Evolutionary conservation across 2,888 invertebrate genomes (phyloP), one percentile per base, ranked within the genome.

Genomic region (Bruchidius siliquastri): DNA sequence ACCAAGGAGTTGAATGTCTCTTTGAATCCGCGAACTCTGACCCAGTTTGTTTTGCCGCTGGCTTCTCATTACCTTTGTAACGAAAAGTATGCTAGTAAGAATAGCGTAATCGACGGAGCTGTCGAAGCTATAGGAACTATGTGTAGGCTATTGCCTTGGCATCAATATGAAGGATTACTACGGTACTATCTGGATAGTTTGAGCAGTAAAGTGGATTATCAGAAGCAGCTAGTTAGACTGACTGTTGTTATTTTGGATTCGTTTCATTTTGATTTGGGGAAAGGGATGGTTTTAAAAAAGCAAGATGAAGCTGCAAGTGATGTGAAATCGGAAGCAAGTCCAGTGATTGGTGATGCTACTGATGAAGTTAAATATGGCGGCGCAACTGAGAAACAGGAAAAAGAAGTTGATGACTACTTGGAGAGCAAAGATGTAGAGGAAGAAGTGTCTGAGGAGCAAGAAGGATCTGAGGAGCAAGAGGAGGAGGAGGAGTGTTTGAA

Each of bases 251-350:
- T 98, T 76, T 88, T 98, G 77, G 96, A 98, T 84, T 92, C 94
- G 0, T 98, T 98, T 83, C 98, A 98, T 87, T 98, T 94, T 85
- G 95, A 98, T 87, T 88, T 98, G 71, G 90, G 90, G 0, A 92
- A 92, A 83, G 90, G 89, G 22, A 69, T 71, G n/a, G 71, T 67
- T 67, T 13, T 32, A 20, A 20, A 71, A 32, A 69, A 68, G 30
- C 20, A 70, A 10, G 30, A 72, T 32, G 32, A 22, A 32, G 49
- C 66, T 67, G 49, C 67, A 20, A 71, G 82, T 74, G 82, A 75
- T 30, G 77, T 74, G 18, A 78, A 79, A 0, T 84, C 83, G 22
- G 80, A 83, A 8, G 83, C 83, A 22, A 87, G 85, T 20, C 80
- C 78, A 0, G 84, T 83, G 21, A 81, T 83, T 10, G 83, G 82